Evolutionary conservation across 2,113 vertebrate genomes (phyloP).

Genomic region (Psittacara wagleri): DNA sequence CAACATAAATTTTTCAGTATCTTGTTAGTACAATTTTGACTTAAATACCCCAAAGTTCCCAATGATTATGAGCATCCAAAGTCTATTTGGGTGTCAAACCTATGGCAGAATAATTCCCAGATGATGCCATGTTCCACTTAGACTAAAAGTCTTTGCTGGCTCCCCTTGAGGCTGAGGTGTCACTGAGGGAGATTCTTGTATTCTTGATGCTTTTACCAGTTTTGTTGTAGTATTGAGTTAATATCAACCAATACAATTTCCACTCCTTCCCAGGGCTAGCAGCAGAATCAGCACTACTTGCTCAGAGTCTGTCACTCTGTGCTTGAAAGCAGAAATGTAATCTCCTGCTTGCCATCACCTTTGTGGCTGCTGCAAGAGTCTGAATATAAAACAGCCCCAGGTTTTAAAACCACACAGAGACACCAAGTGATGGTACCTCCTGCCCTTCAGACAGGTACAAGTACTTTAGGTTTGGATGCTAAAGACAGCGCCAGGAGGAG

Average conservation of each 20-base stretch:
- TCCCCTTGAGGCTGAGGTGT: background rate
- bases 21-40: background rate
- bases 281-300: background rate
- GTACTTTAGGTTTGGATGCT: background rate
- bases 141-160: background rate
- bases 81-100: background rate
- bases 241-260: background rate
- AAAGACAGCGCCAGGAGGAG: background rate
- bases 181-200: background rate
- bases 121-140: background rate
- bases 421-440: background rate
- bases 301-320: background rate
- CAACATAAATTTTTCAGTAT: background rate
- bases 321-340: background rate
- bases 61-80: background rate
- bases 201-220: background rate
- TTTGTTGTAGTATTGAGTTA: background rate
- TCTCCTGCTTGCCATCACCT: background rate
- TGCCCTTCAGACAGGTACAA: background rate
- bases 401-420: background rate
- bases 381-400: background rate
- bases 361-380: background rate
- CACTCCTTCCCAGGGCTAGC: background rate
- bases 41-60: background rate
- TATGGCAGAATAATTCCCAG: background rate